Evolutionary conservation across 2,888 invertebrate species (phyloP).

Genomic region (Leucophora obtusa): DNA sequence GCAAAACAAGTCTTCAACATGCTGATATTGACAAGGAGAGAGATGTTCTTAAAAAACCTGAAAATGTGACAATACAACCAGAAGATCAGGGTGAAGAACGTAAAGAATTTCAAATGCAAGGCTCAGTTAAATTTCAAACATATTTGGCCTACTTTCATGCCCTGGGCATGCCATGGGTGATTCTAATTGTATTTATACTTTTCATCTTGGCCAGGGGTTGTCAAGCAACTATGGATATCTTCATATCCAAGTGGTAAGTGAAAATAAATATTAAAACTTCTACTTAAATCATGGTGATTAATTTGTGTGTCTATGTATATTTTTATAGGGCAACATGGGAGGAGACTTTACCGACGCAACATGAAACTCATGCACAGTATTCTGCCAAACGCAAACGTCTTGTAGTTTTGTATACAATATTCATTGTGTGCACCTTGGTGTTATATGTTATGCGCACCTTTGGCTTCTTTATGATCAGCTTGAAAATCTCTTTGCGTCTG

Average conservation of each 20-base stretch:
- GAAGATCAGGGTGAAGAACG: constrained; percentile 70
- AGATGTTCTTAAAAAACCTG: constrained; percentile 33
- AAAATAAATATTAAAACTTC: not conserved
- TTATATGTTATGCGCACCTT: constrained; percentile 82
- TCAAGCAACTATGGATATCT: constrained; percentile 86
- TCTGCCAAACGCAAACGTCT: constrained; percentile 68
- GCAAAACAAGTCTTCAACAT: constrained; percentile 64
- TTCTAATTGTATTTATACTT: constrained; percentile 76
- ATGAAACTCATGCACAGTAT: constrained; percentile 66
- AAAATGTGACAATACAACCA: constrained; percentile 21
- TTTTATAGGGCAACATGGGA: constrained; percentile 77
- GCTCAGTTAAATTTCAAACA: constrained; percentile 82
- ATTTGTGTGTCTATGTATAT: not conserved
- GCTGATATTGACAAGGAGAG: constrained; percentile 70
- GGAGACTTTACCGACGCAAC: constrained; percentile 70
- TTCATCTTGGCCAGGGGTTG: constrained; percentile 82
- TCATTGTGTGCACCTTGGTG: constrained; percentile 74
- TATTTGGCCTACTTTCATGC: constrained; percentile 81
- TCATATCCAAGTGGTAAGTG: constrained; percentile 85
- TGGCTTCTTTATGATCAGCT: constrained; percentile 85
- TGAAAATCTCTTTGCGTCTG: constrained; percentile 85
- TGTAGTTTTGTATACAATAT: constrained; percentile 72
- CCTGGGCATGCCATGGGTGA: constrained; percentile 78
- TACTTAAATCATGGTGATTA: not conserved
- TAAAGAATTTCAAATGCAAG: constrained; percentile 82